phyloP scores from a whole-genome alignment of 2,888 invertebrate genomes.

The Drosophila nigricruria region DNA sequence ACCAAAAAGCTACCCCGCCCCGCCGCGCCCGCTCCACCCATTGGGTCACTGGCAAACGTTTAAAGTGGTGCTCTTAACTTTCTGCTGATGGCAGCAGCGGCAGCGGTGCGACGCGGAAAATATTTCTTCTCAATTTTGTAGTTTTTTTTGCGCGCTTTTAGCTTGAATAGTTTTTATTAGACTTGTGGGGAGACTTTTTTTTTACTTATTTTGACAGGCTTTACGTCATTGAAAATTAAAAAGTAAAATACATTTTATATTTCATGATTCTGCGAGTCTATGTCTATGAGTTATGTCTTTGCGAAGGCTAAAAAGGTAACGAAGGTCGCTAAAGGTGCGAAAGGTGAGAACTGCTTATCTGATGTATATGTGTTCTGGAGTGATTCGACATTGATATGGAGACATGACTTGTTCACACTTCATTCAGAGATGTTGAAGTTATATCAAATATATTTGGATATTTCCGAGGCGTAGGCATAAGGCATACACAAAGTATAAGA shows the following conservation, averaged over 20 bases:
- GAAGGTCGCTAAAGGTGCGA: constrained; percentile 35
- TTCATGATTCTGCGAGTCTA: neutral
- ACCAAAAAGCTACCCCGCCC: constrained; percentile 20
- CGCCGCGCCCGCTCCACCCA: constrained; percentile 1
- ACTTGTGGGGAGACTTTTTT: constrained; percentile 43
- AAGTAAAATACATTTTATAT: constrained; percentile 43
- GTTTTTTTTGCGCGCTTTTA: constrained; percentile 56
- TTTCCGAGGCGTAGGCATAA: too few relatives aligned
- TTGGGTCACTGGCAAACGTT: constrained; percentile 19
- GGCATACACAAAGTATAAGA: too few relatives aligned
- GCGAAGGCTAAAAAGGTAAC: constrained; percentile 21
- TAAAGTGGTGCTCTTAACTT: constrained; percentile 75
- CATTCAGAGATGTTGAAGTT: neutral
- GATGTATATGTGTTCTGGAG: neutral
- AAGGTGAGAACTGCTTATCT: neutral
- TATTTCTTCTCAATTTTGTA: constrained; percentile 5
- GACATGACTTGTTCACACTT: neutral
- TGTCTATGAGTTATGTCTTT: constrained; percentile 7
- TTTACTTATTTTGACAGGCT: constrained; percentile 41
- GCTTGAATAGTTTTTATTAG: constrained; percentile 57
- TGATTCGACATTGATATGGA: neutral
- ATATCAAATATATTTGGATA: too few relatives aligned
- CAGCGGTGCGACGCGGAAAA: constrained; percentile 38
- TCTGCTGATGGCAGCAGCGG: constrained; percentile 74
- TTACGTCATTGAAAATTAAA: constrained; percentile 62